A percentile compares a stretch with the other conserved stretches of the same genome.
Evolutionary conservation across 2,113 vertebrate genomes (phyloP).

Genomic region (Solenodon paradoxus): DNA sequence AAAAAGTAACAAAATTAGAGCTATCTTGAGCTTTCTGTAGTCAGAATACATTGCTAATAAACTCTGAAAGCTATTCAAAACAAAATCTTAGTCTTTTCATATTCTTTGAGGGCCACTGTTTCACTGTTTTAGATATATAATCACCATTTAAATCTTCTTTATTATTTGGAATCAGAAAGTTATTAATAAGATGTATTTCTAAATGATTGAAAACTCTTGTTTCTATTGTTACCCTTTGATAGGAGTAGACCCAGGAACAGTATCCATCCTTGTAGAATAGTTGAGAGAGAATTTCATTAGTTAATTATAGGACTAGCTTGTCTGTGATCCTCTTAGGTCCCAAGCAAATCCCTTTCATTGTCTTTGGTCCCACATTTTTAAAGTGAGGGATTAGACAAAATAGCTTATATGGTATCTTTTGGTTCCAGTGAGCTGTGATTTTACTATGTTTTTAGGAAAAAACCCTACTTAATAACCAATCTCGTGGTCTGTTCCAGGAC

Average conservation of each 20-base stretch:
- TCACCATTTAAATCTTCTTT: background rate
- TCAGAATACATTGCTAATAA: background rate
- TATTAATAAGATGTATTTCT: background rate
- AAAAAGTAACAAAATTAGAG: background rate
- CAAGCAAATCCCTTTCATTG: background rate
- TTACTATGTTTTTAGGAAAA: background rate
- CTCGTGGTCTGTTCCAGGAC: background rate
- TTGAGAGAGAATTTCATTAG: background rate
- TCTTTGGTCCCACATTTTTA: background rate
- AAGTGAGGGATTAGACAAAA: background rate
- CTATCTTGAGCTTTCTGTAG: background rate
- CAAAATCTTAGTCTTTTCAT: background rate
- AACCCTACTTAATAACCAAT: background rate
- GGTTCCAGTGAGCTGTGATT: background rate
- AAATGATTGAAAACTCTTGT: background rate
- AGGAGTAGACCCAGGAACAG: background rate
- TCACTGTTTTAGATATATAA: background rate
- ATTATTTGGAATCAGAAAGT: background rate
- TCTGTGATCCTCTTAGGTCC: background rate
- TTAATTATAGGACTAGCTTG: background rate
- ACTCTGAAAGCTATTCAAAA: background rate
- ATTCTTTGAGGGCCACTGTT: background rate
- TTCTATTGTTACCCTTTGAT: background rate
- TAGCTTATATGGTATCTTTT: background rate
- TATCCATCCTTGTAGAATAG: background rate